A percentile compares a stretch with the other conserved stretches of the same genome.
Evolutionary conservation across 2,888 invertebrate genomes (phyloP).

Genomic region (Aphodius granarius): DNA sequence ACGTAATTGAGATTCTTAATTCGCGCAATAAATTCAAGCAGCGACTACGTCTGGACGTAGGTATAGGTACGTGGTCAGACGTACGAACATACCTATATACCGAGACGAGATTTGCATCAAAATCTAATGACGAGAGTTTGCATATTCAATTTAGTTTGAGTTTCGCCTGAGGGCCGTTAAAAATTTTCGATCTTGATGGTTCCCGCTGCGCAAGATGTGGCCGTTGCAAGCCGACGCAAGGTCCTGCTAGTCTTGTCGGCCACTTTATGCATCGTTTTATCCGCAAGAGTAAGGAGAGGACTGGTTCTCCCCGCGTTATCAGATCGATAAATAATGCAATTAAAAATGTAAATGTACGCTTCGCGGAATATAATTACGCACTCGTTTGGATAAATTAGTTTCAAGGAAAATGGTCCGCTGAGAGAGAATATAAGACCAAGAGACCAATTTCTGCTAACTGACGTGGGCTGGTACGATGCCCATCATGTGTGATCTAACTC

Average conservation of each 20-base stretch:
- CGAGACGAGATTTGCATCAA: not conserved
- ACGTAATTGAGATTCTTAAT: not conserved
- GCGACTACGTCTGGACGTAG: not conserved
- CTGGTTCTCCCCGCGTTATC: conserved; percentile 21
- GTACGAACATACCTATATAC: not conserved
- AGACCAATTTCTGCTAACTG: conserved; percentile 21
- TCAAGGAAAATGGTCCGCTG: conserved; percentile 17
- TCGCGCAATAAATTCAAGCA: not conserved
- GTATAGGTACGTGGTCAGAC: too few relatives aligned
- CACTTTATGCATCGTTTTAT: not conserved
- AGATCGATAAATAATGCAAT: conserved; percentile 38
- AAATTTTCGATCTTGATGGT: not conserved
- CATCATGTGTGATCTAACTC: not conserved
- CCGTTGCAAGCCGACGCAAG: not conserved
- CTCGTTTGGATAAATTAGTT: conserved; percentile 23
- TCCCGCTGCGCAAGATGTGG: not conserved
- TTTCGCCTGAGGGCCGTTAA: not conserved
- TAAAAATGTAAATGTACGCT: conserved; percentile 38
- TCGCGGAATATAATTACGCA: conserved; percentile 35
- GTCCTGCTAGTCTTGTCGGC: not conserved
- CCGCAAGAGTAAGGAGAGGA: not conserved
- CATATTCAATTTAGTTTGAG: not conserved
- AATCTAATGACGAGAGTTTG: not conserved
- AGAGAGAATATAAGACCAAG: too few relatives aligned
- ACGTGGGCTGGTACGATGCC: not conserved